phyloP scores from a whole-genome alignment of 2,113 vertebrate genomes.

The Illadopsis cleaveri region DNA sequence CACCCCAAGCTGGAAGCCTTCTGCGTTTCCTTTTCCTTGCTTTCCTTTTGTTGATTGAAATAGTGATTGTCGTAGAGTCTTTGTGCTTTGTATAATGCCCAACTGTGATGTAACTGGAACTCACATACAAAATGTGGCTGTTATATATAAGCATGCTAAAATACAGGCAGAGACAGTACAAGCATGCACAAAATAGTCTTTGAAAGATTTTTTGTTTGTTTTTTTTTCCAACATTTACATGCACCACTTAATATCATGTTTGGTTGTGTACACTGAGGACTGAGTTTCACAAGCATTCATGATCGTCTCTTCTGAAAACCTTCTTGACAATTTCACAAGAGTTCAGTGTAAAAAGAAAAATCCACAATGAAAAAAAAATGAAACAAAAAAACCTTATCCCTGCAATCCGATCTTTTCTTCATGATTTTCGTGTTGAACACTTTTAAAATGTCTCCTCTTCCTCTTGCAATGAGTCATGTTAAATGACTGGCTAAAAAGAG shows the following conservation, averaged over 20 bases:
- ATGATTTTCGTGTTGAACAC: slow-evolving; percentile 20
- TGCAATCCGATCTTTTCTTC: slow-evolving; percentile 53
- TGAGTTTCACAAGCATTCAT: slow-evolving; percentile 61
- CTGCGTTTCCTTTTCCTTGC: neutral
- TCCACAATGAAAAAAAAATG: neutral
- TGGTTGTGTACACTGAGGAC: slow-evolving; percentile 60
- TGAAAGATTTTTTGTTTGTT: neutral
- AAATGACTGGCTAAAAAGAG: neutral
- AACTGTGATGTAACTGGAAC: slow-evolving; percentile 69
- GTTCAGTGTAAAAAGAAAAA: slow-evolving; percentile 43
- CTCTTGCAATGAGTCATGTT: slow-evolving; percentile 45
- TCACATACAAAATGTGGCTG: slow-evolving; percentile 73
- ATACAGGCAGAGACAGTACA: slow-evolving; percentile 73
- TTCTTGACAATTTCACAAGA: slow-evolving; percentile 59
- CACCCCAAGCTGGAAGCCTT: neutral
- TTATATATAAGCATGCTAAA: slow-evolving; percentile 78
- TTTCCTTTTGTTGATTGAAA: slow-evolving; percentile 47
- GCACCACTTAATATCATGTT: slow-evolving; percentile 73
- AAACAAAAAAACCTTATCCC: neutral
- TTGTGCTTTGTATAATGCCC: slow-evolving; percentile 84
- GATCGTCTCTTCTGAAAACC: slow-evolving; percentile 53
- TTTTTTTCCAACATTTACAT: slow-evolving; percentile 73
- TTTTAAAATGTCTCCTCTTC: slow-evolving; percentile 50
- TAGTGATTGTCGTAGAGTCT: slow-evolving; percentile 80
- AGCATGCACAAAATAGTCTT: slow-evolving; percentile 79